Base-by-base conservation (phyloP, 2,888 invertebrate species). In the Drosophila atroscutellata region DNA sequence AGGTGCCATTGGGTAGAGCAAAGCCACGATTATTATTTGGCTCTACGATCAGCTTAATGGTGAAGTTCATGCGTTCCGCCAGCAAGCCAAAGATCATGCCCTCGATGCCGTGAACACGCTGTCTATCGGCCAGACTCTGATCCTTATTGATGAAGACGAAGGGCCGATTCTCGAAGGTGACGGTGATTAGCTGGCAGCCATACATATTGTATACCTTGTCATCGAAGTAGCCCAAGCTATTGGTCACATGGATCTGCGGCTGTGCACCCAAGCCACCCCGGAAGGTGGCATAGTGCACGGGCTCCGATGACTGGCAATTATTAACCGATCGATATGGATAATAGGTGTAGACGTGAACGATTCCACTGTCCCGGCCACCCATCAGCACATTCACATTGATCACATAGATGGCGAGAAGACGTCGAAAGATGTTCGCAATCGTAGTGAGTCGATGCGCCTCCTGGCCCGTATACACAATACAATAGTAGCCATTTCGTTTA, bases 31-130 rank as follows among this genome's bases (percentile, higher is more conserved):
- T 60, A 0, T 32, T 26, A 6, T 66, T 56, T 26, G 58, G 15
- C 5, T 80, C 60, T n/a, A 61, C 62, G 18, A 87, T 6, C 9
- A 91, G 56, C 4, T 70, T 72, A 18, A 92, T 68, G 8, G 81
- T 86, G 34, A 93, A 93, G 72, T 93, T 93, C 90, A 93, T 90
- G 39, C 81, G 80, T 42, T 83, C 72, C 0, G 91, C 82, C 9
- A 93, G 45, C 36, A 90, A 15, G 0, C 67, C 72, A 8, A 91
- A 71, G 0, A 93, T 66, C 61, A 80, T 64, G 5, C 92, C 93
- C 65, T 93, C 93, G 20, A 92, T 91, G n/a, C 93, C 93, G 4
- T 71, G 64, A 2, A 93, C 13, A 0, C 49, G 60, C 4, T 45
- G 32, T 5, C 37, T 63, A 3, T 54, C 69, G 8, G 58, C 28